These are phyloP conservation scores for Hafferia zeledoni DNA, from an alignment of 2,797 vertebrate species.

Conservation along the genomic window DNA sequence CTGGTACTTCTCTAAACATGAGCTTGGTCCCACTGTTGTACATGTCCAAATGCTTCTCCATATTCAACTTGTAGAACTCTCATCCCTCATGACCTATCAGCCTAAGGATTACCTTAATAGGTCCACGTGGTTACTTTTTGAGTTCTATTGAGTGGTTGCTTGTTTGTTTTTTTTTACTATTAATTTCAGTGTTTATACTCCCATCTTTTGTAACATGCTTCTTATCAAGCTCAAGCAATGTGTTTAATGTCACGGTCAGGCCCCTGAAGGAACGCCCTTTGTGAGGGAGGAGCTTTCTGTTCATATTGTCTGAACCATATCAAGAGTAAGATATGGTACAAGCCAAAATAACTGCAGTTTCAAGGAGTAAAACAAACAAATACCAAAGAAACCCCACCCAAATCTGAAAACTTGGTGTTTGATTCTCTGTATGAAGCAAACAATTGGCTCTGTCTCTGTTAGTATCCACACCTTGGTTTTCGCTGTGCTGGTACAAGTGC, in stretches of 20 bases:
- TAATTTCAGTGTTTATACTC: neutral
- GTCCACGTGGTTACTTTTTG: neutral
- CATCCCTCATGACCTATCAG: neutral
- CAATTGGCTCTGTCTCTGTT: neutral
- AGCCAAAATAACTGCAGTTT: constrained; percentile 15
- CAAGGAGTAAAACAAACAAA: neutral
- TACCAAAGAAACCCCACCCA: neutral
- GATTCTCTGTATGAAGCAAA: neutral
- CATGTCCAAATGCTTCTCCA: neutral
- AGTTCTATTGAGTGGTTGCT: neutral
- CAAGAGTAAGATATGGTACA: neutral
- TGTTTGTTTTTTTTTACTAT: neutral
- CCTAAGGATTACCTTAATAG: neutral
- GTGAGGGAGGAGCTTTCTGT: neutral
- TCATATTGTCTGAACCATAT: neutral
- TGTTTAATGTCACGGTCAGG: neutral
- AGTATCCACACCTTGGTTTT: neutral
- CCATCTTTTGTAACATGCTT: neutral
- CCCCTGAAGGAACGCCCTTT: neutral
- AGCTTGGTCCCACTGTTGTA: neutral
- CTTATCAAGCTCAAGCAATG: neutral
- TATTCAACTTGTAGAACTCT: neutral
- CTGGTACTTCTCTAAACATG: neutral
- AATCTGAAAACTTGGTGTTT: neutral
- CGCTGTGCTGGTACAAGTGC: neutral